Conservation (phyloP, 2,888 invertebrate species). For the Neoscelio sp. region DNA sequence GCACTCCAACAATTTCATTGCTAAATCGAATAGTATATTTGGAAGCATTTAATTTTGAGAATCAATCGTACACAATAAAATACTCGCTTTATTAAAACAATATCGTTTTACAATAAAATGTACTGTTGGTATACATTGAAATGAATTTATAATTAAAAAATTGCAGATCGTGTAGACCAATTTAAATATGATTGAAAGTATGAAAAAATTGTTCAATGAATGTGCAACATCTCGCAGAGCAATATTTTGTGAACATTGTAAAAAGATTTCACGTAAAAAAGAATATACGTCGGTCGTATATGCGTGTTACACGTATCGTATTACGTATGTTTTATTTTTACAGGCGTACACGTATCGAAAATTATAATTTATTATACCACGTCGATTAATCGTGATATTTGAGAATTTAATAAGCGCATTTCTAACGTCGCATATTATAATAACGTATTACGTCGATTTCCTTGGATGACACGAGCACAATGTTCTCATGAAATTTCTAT, state of each 20-base stretch:
- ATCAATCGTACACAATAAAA: conserved; percentile 5
- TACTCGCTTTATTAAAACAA: conserved; percentile 21
- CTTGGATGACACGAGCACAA: conserved; percentile 9
- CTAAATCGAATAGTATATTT: conserved; percentile 10
- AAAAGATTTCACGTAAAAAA: no score
- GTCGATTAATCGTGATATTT: conserved; percentile 14
- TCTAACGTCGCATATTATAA: conserved; percentile 31
- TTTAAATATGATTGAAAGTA: no score
- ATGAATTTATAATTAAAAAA: no score
- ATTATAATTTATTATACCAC: neutral
- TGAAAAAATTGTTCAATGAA: no score
- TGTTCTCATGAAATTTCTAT: conserved; percentile 28
- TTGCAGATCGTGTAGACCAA: no score
- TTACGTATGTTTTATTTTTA: no score
- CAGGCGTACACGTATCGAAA: neutral
- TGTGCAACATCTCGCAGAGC: no score
- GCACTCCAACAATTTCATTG: conserved; percentile 7
- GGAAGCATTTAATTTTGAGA: conserved; percentile 18
- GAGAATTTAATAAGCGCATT: conserved; percentile 20
- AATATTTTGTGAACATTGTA: no score
- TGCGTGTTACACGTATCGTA: neutral
- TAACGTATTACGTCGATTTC: conserved; percentile 39
- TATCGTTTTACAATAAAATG: conserved; percentile 19
- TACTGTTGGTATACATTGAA: no score
- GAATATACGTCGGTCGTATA: no score